Conservation (phyloP, 1,140 invertebrate genomes). For the Stenopsyche tienmushanensis region DNA sequence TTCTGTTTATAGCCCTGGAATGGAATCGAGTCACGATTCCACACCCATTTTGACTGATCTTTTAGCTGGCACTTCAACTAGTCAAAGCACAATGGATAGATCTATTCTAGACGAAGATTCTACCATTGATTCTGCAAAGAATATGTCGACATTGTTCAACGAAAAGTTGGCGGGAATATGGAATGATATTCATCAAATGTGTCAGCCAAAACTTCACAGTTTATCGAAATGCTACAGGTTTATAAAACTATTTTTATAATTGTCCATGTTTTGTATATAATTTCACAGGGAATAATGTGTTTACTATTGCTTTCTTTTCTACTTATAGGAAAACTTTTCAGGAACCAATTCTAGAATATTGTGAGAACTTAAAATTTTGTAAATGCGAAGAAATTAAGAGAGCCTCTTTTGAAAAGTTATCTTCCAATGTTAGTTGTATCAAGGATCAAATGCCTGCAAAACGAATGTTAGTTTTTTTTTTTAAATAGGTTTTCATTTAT, state of each 20-base stretch:
- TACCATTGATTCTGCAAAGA: too few relatives aligned
- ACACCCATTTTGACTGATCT: background rate
- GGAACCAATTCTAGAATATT: conserved; percentile 21
- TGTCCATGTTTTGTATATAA: background rate
- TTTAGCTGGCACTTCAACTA: background rate
- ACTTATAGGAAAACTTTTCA: conserved; percentile 25
- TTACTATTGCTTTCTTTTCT: background rate
- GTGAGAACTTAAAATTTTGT: conserved; percentile 27
- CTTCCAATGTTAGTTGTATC: conserved; percentile 6
- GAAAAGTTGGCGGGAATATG: too few relatives aligned
- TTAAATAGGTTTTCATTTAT: background rate
- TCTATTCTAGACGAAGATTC: background rate
- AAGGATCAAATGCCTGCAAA: conserved; percentile 1
- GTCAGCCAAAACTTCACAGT: conserved; percentile 18
- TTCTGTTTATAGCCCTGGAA: conserved; percentile 34
- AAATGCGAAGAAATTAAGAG: conserved; percentile 3
- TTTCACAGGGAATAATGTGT: background rate
- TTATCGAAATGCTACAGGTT: conserved; percentile 31
- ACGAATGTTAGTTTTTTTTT: conserved; percentile 8
- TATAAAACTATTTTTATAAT: conserved; percentile 4
- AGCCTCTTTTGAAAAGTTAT: conserved; percentile 9
- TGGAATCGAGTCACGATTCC: conserved; percentile 30
- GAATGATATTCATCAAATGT: conserved; percentile 20
- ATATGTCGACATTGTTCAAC: too few relatives aligned
- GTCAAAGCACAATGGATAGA: background rate